A percentile compares a stretch with the other conserved stretches of the same genome.
Conservation (phyloP, 2,888 invertebrate genomes). For the Synergus itoensis region DNA sequence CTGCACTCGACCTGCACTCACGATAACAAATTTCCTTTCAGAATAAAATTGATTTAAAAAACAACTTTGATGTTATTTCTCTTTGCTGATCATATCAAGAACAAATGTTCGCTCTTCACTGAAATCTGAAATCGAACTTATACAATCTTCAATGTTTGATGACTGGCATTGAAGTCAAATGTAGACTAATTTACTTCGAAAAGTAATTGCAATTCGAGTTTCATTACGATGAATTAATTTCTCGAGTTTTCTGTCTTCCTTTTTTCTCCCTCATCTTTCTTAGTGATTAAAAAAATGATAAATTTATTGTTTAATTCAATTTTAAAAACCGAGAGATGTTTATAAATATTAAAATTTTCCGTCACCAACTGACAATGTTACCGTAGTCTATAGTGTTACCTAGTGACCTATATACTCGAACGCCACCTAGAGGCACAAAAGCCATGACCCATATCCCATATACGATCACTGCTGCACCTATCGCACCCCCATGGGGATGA, state of each 20-base stretch:
- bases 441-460: constrained; percentile 66
- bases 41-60: background rate
- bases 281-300: background rate
- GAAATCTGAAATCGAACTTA: background rate
- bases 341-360: background rate
- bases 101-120: too few species aligned
- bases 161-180: background rate
- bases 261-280: background rate
- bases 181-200: background rate
- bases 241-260: too few species aligned
- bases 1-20: constrained; percentile 18
- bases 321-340: background rate
- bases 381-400: constrained; percentile 45
- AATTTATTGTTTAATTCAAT: background rate
- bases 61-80: background rate
- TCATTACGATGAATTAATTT: background rate
- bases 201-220: background rate
- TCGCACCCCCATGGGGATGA: constrained; percentile 50
- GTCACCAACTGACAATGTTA: constrained; percentile 44
- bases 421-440: constrained; percentile 50
- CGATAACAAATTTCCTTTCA: background rate
- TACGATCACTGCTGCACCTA: constrained; percentile 50
- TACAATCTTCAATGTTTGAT: background rate
- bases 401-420: constrained; percentile 58
- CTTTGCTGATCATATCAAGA: too few species aligned